Percentiles rank a stretch among this genome's conserved stretches.
phyloP scores from a whole-genome alignment of 2,113 vertebrate species.

The Gobius niger region DNA sequence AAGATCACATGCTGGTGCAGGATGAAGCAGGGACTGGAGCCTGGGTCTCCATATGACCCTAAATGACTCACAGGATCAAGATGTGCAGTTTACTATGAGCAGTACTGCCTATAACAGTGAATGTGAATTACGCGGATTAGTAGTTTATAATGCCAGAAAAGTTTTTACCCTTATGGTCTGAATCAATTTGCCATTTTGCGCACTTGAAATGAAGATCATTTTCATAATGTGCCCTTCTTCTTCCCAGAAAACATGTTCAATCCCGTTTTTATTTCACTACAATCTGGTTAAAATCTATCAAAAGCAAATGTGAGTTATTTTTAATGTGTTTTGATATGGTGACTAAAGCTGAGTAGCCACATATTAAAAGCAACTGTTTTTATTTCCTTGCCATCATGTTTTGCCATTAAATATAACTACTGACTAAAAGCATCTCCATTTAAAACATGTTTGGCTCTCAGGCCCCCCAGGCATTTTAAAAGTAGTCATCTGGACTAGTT shows the following conservation, averaged over 20 bases:
- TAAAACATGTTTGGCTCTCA: no score
- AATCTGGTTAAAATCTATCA: background rate
- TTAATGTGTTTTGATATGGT: background rate
- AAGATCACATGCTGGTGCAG: slow-evolving; percentile 23
- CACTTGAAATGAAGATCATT: background rate
- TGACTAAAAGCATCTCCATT: no score
- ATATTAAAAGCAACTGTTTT: no score
- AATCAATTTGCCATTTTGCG: background rate
- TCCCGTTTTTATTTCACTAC: background rate
- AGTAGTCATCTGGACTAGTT: no score
- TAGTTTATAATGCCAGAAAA: no score
- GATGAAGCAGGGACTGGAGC: slow-evolving; percentile 14
- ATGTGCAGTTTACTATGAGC: background rate
- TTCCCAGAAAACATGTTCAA: background rate
- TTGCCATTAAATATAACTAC: no score
- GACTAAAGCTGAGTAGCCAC: no score
- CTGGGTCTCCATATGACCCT: slow-evolving; percentile 35
- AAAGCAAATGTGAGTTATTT: background rate
- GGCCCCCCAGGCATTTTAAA: no score
- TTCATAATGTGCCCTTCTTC: background rate
- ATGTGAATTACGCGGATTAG: no score
- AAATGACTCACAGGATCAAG: slow-evolving; percentile 37
- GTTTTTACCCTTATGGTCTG: no score
- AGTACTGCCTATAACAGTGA: no score
- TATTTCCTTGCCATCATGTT: no score